phyloP scores from a whole-genome alignment of 2,888 invertebrate genomes.

The Galerucella nymphaeae region DNA sequence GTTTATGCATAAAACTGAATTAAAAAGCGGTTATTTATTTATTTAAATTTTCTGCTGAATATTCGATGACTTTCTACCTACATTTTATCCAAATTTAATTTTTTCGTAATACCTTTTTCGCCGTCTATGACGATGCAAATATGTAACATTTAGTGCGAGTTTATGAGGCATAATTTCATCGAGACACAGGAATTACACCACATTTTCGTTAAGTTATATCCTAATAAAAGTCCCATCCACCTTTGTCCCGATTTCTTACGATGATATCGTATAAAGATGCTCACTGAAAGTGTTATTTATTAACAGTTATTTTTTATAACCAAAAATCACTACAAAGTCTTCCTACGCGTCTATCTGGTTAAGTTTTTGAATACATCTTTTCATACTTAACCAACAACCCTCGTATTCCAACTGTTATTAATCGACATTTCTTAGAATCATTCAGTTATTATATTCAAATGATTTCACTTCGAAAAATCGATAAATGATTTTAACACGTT shows the following conservation, averaged over 20 bases:
- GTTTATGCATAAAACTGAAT: constrained; percentile 54
- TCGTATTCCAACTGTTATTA: background rate
- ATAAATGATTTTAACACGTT: constrained; percentile 22
- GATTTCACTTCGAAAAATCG: constrained; percentile 5
- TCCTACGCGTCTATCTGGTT: no score
- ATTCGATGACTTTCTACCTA: background rate
- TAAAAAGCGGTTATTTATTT: constrained; percentile 60
- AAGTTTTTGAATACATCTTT: no score
- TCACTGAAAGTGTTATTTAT: no score
- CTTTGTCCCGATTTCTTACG: constrained; percentile 31
- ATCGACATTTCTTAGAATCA: background rate
- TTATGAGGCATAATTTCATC: constrained; percentile 63
- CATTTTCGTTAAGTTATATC: constrained; percentile 59
- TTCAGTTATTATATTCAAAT: constrained; percentile 6
- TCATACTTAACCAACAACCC: background rate
- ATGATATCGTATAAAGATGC: no score
- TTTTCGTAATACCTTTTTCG: background rate
- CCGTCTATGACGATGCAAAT: constrained; percentile 12
- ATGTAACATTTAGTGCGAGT: constrained; percentile 55
- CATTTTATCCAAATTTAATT: background rate
- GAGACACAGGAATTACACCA: constrained; percentile 58
- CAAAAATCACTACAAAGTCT: no score
- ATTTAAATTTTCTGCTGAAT: constrained; percentile 43
- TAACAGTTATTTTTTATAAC: no score
- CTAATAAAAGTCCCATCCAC: constrained; percentile 56